Conservation (phyloP, 2,888 invertebrate genomes). For the Macrosoma leucophasiata region DNA sequence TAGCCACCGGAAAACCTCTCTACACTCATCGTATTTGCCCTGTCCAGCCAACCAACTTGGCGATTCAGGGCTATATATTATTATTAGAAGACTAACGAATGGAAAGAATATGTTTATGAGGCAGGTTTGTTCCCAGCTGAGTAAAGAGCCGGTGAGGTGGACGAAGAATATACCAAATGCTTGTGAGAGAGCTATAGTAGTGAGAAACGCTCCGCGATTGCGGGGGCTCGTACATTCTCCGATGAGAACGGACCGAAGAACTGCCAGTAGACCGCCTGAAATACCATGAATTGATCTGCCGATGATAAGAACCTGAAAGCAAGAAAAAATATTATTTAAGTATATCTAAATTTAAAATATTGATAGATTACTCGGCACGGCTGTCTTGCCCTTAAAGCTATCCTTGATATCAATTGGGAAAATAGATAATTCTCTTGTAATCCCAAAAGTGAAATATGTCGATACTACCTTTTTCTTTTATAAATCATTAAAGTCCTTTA, state of each 20-base stretch:
- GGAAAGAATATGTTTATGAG: conserved; percentile 59
- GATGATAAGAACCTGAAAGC: conserved; percentile 42
- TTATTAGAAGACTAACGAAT: conserved; percentile 55
- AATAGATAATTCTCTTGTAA: no score
- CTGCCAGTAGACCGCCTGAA: conserved; percentile 64
- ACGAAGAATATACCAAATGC: conserved; percentile 76
- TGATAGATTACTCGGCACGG: no score
- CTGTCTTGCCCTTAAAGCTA: no score
- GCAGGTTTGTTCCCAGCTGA: conserved; percentile 73
- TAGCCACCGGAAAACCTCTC: conserved; percentile 70
- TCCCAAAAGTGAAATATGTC: no score
- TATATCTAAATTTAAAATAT: no score
- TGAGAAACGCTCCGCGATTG: conserved; percentile 76
- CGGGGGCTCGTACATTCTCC: conserved; percentile 76
- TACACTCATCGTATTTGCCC: conserved; percentile 68
- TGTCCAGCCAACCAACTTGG: conserved; percentile 78
- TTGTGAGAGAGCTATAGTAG: conserved; percentile 74
- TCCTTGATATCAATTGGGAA: no score
- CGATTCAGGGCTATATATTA: conserved; percentile 71
- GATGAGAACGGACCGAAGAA: conserved; percentile 64
- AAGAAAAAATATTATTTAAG: no score
- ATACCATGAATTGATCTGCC: conserved; percentile 52
- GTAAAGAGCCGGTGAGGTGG: conserved; percentile 76
- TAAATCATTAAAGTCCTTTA: no score
- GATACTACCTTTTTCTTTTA: no score